A percentile compares a stretch with the other conserved stretches of the same genome.
Evolutionary conservation across 2,888 invertebrate species (phyloP).

Genomic region (Meghimatium bilineatum): DNA sequence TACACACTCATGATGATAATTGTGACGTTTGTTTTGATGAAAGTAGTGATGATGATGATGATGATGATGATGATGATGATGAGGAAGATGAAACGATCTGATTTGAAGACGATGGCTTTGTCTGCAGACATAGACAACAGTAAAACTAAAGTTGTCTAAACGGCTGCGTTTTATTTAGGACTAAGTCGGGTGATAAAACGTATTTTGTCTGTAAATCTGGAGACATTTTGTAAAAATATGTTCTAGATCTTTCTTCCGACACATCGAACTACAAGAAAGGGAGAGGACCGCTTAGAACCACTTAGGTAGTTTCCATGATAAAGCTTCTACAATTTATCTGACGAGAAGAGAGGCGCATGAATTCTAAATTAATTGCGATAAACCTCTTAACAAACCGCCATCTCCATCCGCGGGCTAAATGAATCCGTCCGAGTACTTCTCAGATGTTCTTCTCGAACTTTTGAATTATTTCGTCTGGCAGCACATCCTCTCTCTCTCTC

Average conservation of each 20-base stretch:
- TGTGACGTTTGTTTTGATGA: too few species aligned
- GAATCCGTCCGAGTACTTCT: slow-evolving; percentile 26
- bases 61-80: too few species aligned
- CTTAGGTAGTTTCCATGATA: slow-evolving; percentile 21
- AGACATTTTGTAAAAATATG: background rate
- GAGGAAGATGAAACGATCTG: too few species aligned
- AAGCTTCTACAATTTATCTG: slow-evolving; percentile 12
- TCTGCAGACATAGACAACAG: background rate
- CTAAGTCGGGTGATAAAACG: background rate
- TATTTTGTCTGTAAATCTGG: background rate
- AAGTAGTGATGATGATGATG: too few species aligned
- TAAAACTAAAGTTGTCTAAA: background rate
- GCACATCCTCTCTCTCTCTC: background rate
- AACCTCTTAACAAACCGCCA: slow-evolving; percentile 39
- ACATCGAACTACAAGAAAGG: background rate
- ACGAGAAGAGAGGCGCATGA: slow-evolving; percentile 15
- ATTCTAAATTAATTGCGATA: slow-evolving; percentile 38
- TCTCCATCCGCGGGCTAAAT: slow-evolving; percentile 35
- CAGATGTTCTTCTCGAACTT: slow-evolving; percentile 21
- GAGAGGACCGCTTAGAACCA: slow-evolving; percentile 11
- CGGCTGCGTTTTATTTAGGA: background rate
- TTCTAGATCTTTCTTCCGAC: background rate
- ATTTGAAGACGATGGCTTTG: too few species aligned
- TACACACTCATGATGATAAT: too few species aligned
- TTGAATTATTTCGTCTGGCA: slow-evolving; percentile 25